These are phyloP conservation scores for Microcebus tavaratra DNA, from an alignment of 2,113 vertebrate genomes.

Conservation along the genomic window DNA sequence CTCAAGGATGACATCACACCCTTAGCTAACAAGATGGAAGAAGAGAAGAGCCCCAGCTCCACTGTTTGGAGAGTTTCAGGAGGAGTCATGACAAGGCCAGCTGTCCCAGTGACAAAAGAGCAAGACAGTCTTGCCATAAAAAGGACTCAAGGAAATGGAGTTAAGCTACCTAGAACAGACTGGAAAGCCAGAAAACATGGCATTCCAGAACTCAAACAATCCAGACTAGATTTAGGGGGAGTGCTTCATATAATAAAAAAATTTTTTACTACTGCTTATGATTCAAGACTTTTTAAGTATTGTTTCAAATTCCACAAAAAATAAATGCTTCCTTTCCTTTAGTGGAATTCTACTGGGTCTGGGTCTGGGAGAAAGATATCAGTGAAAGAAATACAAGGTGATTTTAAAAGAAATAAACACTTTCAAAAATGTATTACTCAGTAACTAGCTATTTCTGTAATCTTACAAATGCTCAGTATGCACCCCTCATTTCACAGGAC, in stretches of 20 bases:
- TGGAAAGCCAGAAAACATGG: neutral
- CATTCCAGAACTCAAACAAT: conserved; percentile 18
- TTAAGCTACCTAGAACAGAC: neutral
- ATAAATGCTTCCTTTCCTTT: neutral
- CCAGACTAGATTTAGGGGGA: neutral
- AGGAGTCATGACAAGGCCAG: neutral
- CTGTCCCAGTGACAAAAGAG: neutral
- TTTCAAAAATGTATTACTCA: conserved; percentile 5
- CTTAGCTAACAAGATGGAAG: neutral
- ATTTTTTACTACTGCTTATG: neutral
- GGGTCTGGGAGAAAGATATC: neutral
- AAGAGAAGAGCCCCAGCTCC: neutral
- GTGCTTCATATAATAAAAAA: neutral
- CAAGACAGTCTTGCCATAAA: neutral
- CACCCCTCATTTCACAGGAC: neutral
- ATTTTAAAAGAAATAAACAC: conserved; percentile 37
- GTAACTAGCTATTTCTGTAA: neutral
- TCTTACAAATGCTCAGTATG: neutral
- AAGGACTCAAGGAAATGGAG: neutral
- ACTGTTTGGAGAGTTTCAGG: neutral
- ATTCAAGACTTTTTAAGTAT: conserved; percentile 19
- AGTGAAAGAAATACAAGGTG: neutral
- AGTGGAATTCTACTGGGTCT: neutral
- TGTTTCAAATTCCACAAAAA: neutral
- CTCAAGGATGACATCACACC: neutral